Evolutionary conservation across 2,113 vertebrate species (phyloP).

Genomic region (Electrona antarctica): DNA sequence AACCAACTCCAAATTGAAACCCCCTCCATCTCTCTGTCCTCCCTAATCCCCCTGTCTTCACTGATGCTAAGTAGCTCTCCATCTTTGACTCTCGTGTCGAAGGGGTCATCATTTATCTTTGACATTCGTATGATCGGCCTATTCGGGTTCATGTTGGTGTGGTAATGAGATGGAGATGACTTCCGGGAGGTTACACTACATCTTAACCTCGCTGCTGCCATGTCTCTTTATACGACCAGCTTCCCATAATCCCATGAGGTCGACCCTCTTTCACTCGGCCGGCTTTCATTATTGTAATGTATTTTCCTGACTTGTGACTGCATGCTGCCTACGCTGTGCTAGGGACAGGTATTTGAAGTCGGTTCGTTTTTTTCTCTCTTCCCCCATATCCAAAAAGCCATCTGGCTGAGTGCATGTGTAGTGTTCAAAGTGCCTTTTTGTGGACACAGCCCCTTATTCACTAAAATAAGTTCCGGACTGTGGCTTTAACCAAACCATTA

Average conservation of each 20-base stretch:
- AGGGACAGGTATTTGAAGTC: too few species aligned
- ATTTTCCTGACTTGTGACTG: background rate
- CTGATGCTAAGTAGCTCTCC: conserved; percentile 24
- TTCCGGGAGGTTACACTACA: conserved; percentile 23
- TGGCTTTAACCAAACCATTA: too few species aligned
- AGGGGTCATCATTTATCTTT: conserved; percentile 24
- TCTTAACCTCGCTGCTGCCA: conserved; percentile 32
- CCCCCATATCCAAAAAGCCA: too few species aligned
- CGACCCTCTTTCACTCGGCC: background rate
- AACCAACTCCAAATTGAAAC: too few species aligned
- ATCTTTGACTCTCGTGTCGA: background rate
- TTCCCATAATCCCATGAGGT: background rate
- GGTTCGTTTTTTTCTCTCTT: background rate
- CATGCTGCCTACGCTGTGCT: too few species aligned
- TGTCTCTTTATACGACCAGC: conserved; percentile 14
- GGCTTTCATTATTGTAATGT: background rate
- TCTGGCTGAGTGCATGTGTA: too few species aligned
- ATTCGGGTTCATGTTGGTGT: conserved; percentile 29
- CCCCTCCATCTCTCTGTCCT: background rate
- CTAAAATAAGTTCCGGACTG: too few species aligned
- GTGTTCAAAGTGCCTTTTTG: too few species aligned
- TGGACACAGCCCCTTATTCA: too few species aligned
- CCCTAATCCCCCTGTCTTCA: conserved; percentile 11
- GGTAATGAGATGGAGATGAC: conserved; percentile 42
- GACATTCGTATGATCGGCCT: conserved; percentile 19